These are phyloP conservation scores for Caenorhabditis brenneri DNA, from an alignment of 1,140 invertebrate species.

Conservation along the genomic window DNA sequence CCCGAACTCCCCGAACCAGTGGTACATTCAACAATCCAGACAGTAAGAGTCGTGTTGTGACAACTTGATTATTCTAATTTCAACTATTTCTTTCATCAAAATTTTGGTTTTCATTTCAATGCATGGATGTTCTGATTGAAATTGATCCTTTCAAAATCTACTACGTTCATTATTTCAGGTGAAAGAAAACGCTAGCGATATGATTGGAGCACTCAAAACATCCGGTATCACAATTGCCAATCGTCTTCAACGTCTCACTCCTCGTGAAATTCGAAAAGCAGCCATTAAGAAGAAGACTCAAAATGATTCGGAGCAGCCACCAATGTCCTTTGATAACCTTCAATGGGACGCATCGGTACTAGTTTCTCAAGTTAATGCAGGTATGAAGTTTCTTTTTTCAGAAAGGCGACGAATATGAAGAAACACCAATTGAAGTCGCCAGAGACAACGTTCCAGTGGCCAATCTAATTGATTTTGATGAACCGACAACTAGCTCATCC, in stretches of 20 bases:
- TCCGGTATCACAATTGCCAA: constrained; percentile 59
- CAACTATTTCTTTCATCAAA: neutral
- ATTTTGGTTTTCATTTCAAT: neutral
- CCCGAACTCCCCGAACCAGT: neutral
- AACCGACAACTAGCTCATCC: neutral
- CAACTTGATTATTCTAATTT: neutral
- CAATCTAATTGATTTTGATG: constrained; percentile 35
- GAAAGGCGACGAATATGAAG: constrained; percentile 5
- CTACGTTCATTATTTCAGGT: constrained; percentile 53
- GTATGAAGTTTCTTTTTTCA: neutral
- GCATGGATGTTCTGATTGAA: neutral
- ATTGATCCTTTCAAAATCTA: neutral
- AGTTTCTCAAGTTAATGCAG: neutral
- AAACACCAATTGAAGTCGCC: neutral
- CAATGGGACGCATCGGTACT: constrained; percentile 40
- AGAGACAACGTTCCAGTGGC: constrained; percentile 29
- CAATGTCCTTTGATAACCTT: constrained; percentile 49
- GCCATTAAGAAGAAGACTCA: neutral
- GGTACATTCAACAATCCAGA: constrained; percentile 53
- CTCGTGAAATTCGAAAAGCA: constrained; percentile 55
- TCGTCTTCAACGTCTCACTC: constrained; percentile 59
- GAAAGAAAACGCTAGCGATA: constrained; percentile 64
- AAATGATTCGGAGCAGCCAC: constrained; percentile 11
- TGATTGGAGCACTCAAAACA: constrained; percentile 64
- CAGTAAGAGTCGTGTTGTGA: constrained; percentile 50